Conservation (phyloP, 2,888 invertebrate genomes). For the Xestobium rufovillosum region DNA sequence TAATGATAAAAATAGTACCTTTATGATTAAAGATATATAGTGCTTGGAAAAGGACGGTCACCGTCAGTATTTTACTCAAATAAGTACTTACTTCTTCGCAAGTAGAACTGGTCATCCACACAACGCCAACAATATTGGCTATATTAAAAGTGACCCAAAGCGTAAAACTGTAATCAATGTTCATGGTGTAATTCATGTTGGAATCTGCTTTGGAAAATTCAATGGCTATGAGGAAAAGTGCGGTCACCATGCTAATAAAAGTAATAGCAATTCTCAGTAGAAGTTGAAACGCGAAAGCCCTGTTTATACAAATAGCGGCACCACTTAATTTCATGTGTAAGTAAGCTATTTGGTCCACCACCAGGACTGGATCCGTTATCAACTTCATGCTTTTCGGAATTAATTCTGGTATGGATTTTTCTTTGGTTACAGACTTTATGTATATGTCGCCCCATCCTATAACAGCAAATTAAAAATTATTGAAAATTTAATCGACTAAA, state of each 20-base stretch:
- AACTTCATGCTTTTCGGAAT: conserved; percentile 19
- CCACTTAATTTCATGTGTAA: conserved; percentile 32
- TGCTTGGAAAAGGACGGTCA: not conserved
- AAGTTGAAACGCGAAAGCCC: conserved; percentile 31
- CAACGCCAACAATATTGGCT: conserved; percentile 28
- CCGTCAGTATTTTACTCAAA: conserved; percentile 6
- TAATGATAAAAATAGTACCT: conserved; percentile 18
- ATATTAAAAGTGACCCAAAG: conserved; percentile 31
- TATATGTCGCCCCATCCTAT: too few relatives aligned
- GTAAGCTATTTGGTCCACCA: conserved; percentile 29
- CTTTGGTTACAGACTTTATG: too few relatives aligned
- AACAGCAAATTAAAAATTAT: too few relatives aligned
- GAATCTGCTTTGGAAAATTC: conserved; percentile 24
- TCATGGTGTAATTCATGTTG: conserved; percentile 14
- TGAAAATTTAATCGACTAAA: too few relatives aligned
- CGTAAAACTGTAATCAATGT: conserved; percentile 26
- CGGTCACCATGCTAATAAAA: conserved; percentile 31
- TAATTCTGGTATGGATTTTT: too few relatives aligned
- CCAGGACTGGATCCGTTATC: conserved; percentile 25
- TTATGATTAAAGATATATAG: conserved; percentile 12
- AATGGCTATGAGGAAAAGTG: conserved; percentile 29
- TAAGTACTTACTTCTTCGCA: conserved; percentile 29
- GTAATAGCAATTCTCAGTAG: conserved; percentile 29
- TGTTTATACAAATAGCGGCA: conserved; percentile 29
- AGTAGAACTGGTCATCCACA: conserved; percentile 30